A percentile compares a stretch with the other conserved stretches of the same genome.
These are phyloP conservation scores for Dorcus hopei DNA, from an alignment of 2,888 invertebrate species.

Conservation along the genomic window DNA sequence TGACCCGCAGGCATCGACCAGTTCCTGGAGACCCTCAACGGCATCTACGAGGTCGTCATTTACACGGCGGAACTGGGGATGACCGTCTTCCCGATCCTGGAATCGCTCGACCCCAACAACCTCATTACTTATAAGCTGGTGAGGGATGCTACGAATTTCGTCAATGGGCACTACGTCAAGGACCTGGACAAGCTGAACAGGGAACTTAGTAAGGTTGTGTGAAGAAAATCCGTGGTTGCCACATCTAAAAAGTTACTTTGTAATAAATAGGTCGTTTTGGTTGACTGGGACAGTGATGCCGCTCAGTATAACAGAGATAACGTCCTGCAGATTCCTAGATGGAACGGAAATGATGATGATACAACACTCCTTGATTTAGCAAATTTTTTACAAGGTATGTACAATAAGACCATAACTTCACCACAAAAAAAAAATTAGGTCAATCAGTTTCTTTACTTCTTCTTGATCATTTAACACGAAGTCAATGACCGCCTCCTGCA, in stretches of 20 bases:
- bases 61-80: constrained; percentile 95
- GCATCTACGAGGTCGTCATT: constrained; percentile 89
- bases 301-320: constrained; percentile 88
- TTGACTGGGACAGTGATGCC: constrained; percentile 90
- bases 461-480: not conserved
- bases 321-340: constrained; percentile 79
- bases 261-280: constrained; percentile 78
- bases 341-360: constrained; percentile 93
- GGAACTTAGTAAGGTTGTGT: constrained; percentile 70
- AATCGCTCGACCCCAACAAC: constrained; percentile 89
- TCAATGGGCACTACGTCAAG: constrained; percentile 92
- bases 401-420: too few species aligned
- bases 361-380: constrained; percentile 84
- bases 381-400: constrained; percentile 50
- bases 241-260: not conserved
- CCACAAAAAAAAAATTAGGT: too few species aligned
- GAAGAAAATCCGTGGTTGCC: not conserved
- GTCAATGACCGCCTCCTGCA: too few species aligned
- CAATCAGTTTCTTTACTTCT: too few species aligned
- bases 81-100: constrained; percentile 91
- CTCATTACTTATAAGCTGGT: constrained; percentile 87
- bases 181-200: constrained; percentile 81
- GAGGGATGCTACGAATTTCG: constrained; percentile 92
- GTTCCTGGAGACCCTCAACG: constrained; percentile 70
- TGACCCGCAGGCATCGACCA: constrained; percentile 65